phyloP scores from a whole-genome alignment of 2,113 vertebrate genomes.

The Perca flavescens region DNA sequence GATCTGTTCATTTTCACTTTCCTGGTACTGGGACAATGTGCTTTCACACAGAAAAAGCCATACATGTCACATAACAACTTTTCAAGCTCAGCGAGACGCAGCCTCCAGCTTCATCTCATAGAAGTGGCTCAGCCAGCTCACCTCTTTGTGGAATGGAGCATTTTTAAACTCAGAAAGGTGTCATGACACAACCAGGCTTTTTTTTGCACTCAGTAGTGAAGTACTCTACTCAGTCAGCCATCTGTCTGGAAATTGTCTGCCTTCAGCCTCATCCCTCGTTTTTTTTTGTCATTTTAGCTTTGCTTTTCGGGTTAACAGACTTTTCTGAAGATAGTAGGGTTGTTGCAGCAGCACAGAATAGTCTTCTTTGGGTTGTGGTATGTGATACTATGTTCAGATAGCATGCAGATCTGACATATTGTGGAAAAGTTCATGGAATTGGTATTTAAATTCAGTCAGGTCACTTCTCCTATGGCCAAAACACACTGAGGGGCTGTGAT shows the following conservation, averaged over 20 bases:
- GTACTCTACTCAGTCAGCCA: constrained; percentile 43
- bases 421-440: background rate
- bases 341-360: constrained; percentile 5
- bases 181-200: constrained; percentile 55
- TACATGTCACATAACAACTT: background rate
- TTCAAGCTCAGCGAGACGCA: constrained; percentile 6
- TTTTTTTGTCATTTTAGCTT: constrained; percentile 18
- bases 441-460: background rate
- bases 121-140: constrained; percentile 33
- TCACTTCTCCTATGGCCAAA: background rate
- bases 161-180: constrained; percentile 52
- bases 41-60: background rate
- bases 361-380: background rate
- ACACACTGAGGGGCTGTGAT: background rate
- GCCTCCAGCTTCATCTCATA: constrained; percentile 15
- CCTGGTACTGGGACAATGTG: background rate
- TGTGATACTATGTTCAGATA: background rate
- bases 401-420: background rate
- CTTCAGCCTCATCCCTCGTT: background rate
- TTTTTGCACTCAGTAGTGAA: constrained; percentile 47
- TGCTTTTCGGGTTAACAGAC: constrained; percentile 11
- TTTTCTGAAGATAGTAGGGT: constrained; percentile 14
- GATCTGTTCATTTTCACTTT: constrained; percentile 10
- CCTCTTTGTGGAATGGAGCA: constrained; percentile 28
- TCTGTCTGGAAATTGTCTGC: constrained; percentile 40